Evolutionary conservation across 2,888 invertebrate species (phyloP), one percentile per base, ranked within the genome.

Genomic region (Cerceris rybyensis): DNA sequence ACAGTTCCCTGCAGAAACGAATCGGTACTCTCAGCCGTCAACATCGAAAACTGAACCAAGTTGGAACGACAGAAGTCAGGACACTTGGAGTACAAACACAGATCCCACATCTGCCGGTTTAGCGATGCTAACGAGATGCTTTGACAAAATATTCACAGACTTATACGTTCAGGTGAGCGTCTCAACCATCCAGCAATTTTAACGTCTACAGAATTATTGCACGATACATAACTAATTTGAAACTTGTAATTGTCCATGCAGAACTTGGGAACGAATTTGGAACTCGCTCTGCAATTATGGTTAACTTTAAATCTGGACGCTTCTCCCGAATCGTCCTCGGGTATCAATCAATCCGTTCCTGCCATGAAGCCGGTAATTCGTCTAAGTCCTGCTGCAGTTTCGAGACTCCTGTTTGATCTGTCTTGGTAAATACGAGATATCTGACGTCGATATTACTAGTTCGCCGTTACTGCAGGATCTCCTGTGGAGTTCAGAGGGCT

Each of bases 281-380:
- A 98, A 93, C 95, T 97, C 89, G 95, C 97, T 63, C 93, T 98
- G 50, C 96, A 97, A 83, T 93, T 98, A 83, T 98, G 98, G 97
- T 93, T 98, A 79, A 97, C 97, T 2, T 93, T 98, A 78, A 97
- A 97, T 84, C 92, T 94, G 94, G 96, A 92, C 92, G 93, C 73
- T 87, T 93, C 91, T 92, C 93, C 93, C 89, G 94, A 91, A 75
- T 85, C 88, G 58, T 82, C 90, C 46, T 82, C 69, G 11, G 84
- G 66, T n/a, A 82, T 88, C 0, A 82, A 93, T n/a, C 94, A 94
- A 54, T 94, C 95, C 79, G 94, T 94, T 81, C 93, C 94, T 6
- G 93, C 93, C 6, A 93, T 94, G 55, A 93, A 93, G 58, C 96
- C 96, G 0, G 93, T 94, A 70, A 95, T 96, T 79, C 94, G 94